Base-by-base conservation (phyloP, 2,113 vertebrate genomes). In the Corythoichthys intestinalis region DNA sequence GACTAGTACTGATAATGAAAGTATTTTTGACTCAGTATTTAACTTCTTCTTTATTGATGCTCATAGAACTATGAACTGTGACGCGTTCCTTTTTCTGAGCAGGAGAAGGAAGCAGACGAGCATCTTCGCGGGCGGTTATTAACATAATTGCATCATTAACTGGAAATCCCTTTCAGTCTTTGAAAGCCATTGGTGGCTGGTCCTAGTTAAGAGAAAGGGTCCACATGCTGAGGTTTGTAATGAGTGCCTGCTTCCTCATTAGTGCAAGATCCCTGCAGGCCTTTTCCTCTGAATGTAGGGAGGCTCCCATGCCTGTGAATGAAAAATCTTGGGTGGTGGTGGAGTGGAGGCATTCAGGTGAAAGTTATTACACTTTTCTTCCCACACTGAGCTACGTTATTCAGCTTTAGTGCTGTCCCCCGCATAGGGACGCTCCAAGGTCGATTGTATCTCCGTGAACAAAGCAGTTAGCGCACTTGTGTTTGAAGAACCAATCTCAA, bases 81-180 rank as follows among this genome's bases (percentile, higher is more conserved):
- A 84, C 35, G 61, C 73, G 66, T 85, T 81, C 66, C 69, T 73
- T 79, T 59, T 80, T 76, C 83, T 81, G 62, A 81, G 38, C 66
- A 80, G 85, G 76, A 69, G 81, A 71, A 62, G 77, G 61, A 86
- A 67, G 83, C 66, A 74, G 79, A 72, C 67, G 28, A 75, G 67
- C 67, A 73, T 77, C 78, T 66, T 74, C 14, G 39, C 9, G 39
- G 39, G 39, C 59, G 44, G 5, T 62, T 65, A 90, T 90, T 90
- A 85, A 85, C 87, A 90, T 88, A 90, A 90, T 88, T 86, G 83
- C 84, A 87, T 87, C 88, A 91, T 92, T 91, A 92, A 89, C 84
- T 89, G 85, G 80, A 73, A 76, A 78, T 82, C 80, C 75, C 68
- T 87, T 89, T 89, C 76, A 87, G 60, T 83, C 53, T 70, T 66